Evolutionary conservation across 2,888 invertebrate species (phyloP).

Genomic region (Autographa pulchrina): DNA sequence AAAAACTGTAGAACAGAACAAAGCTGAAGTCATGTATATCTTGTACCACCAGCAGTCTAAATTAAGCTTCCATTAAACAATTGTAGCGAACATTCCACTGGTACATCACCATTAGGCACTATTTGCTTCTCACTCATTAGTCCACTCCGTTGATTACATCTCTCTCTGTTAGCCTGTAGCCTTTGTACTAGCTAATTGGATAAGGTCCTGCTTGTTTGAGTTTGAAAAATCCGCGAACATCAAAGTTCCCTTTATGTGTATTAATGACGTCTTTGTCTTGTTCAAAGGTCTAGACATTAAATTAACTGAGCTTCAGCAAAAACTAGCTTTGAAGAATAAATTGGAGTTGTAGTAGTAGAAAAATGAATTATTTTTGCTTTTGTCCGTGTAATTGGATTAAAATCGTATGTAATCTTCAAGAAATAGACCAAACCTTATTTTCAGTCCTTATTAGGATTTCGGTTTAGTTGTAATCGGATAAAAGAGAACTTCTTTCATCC

Average conservation of each 20-base stretch:
- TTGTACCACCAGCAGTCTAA: not conserved
- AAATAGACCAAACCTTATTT: too few relatives aligned
- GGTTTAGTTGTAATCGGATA: too few relatives aligned
- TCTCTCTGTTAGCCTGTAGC: not conserved
- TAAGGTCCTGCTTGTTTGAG: slow-evolving; percentile 1
- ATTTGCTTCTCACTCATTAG: slow-evolving; percentile 3
- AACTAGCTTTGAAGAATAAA: slow-evolving; percentile 4
- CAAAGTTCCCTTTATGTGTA: not conserved
- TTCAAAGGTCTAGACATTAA: not conserved
- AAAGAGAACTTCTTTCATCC: too few relatives aligned
- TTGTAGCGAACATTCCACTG: not conserved
- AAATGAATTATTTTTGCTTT: not conserved
- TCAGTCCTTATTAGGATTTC: too few relatives aligned
- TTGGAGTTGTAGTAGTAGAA: not conserved
- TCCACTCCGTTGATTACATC: not conserved
- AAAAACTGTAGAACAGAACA: too few relatives aligned
- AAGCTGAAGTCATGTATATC: not conserved
- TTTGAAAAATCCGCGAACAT: not conserved
- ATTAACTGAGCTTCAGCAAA: slow-evolving; percentile 3
- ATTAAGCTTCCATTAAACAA: not conserved
- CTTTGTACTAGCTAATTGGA: slow-evolving; percentile 7
- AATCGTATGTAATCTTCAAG: not conserved
- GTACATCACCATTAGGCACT: not conserved
- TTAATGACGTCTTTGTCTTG: not conserved
- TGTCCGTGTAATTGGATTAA: not conserved